A percentile compares a stretch with the other conserved stretches of the same genome.
Conservation (phyloP, 2,113 vertebrate genomes). For the Argyrosomus japonicus region DNA sequence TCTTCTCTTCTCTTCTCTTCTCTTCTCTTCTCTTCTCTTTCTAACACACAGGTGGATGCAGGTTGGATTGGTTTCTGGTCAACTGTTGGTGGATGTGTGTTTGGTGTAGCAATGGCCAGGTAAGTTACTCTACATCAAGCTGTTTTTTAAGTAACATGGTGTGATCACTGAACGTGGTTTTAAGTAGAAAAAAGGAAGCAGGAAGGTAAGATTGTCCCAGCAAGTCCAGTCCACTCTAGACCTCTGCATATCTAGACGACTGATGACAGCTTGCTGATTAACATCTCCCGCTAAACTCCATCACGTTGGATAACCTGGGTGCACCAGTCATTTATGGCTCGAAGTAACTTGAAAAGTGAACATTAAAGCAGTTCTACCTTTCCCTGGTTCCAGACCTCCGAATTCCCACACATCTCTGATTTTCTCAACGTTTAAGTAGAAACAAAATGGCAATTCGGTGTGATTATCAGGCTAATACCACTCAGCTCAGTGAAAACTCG, state of each 20-base stretch:
- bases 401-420: not conserved
- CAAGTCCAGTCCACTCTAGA: not conserved
- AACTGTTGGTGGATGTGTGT: conserved; percentile 93
- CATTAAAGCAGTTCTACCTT: not conserved
- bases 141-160: not conserved
- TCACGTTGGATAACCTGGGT: not conserved
- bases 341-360: not conserved
- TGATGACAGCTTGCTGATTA: conserved; percentile 14
- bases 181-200: not conserved
- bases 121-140: conserved; percentile 57
- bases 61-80: conserved; percentile 99
- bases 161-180: not conserved
- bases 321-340: not conserved
- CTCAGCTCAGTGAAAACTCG: conserved; percentile 28
- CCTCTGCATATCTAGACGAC: not conserved
- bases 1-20: not conserved
- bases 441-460: conserved; percentile 29
- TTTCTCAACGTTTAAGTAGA: conserved; percentile 9
- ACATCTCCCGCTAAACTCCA: not conserved
- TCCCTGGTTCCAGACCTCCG: not conserved
- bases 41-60: conserved; percentile 89
- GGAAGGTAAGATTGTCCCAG: not conserved
- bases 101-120: conserved; percentile 97
- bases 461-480: conserved; percentile 40
- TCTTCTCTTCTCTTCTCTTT: not conserved